Percentiles rank a stretch among this genome's conserved stretches.
Evolutionary conservation across 2,888 invertebrate genomes (phyloP).

Genomic region (Aspidiotus destructor): DNA sequence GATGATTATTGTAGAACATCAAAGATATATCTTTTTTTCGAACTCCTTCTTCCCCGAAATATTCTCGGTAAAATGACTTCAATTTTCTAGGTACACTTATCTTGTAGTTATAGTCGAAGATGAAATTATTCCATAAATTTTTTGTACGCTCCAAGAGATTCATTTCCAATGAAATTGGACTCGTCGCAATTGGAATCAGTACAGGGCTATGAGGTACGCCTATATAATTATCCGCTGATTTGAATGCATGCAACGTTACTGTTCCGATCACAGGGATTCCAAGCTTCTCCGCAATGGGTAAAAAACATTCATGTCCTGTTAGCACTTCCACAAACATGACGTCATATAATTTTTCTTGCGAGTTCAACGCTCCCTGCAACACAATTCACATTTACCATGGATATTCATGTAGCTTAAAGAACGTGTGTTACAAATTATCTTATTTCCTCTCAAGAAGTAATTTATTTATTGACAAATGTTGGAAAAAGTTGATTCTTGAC

Average conservation of each 20-base stretch:
- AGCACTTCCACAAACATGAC: conserved; percentile 7
- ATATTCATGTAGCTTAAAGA: too few relatives aligned
- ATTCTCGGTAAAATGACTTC: conserved; percentile 1
- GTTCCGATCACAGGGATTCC: conserved; percentile 7
- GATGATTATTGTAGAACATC: conserved; percentile 17
- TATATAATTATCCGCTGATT: neutral
- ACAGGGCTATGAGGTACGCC: neutral
- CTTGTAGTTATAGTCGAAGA: neutral
- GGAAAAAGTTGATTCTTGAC: too few relatives aligned
- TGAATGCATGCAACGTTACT: neutral
- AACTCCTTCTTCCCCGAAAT: neutral
- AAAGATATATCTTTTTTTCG: neutral
- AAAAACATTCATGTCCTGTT: conserved; percentile 8
- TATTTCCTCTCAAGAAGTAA: too few relatives aligned
- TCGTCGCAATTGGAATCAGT: neutral
- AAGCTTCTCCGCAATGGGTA: conserved; percentile 9
- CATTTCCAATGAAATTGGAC: neutral
- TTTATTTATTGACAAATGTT: too few relatives aligned
- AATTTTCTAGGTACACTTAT: neutral
- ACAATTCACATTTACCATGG: too few relatives aligned
- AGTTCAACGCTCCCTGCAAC: conserved; percentile 3
- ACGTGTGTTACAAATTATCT: too few relatives aligned
- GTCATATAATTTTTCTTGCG: neutral
- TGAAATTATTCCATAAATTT: conserved; percentile 4
- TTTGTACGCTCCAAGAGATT: neutral